phyloP scores from a whole-genome alignment of 1,140 invertebrate genomes.

The Leptinotarsa defecta region DNA sequence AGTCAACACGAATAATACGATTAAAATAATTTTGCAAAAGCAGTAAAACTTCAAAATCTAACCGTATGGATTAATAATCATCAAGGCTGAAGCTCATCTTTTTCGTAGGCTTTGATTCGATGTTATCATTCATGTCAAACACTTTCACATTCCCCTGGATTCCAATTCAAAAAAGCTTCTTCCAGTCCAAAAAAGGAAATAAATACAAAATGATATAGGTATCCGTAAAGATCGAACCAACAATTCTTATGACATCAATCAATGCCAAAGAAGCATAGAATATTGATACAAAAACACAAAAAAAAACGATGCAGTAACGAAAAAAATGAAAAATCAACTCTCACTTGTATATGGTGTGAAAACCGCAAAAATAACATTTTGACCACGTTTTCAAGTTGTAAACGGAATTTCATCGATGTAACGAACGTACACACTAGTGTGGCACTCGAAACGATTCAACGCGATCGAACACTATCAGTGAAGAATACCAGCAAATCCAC shows the following conservation, averaged over 20 bases:
- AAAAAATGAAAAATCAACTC: constrained; percentile 28
- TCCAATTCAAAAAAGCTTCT: constrained; percentile 1
- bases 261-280: constrained; percentile 10
- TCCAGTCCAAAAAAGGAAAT: constrained; percentile 20
- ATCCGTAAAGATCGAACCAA: neutral
- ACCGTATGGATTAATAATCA: no score
- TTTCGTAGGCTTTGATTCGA: no score
- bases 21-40: no score
- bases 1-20: no score
- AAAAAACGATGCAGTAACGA: constrained; percentile 2
- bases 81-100: no score
- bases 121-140: neutral
- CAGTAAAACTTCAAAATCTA: no score
- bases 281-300: constrained; percentile 9
- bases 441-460: no score
- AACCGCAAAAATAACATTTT: neutral
- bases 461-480: no score
- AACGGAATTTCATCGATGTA: no score
- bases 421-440: no score
- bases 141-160: neutral
- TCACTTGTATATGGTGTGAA: neutral
- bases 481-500: no score
- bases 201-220: constrained; percentile 30
- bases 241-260: neutral
- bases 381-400: neutral